Base-by-base conservation (phyloP, 2,888 invertebrate genomes). In the Lacanobia oleracea region DNA sequence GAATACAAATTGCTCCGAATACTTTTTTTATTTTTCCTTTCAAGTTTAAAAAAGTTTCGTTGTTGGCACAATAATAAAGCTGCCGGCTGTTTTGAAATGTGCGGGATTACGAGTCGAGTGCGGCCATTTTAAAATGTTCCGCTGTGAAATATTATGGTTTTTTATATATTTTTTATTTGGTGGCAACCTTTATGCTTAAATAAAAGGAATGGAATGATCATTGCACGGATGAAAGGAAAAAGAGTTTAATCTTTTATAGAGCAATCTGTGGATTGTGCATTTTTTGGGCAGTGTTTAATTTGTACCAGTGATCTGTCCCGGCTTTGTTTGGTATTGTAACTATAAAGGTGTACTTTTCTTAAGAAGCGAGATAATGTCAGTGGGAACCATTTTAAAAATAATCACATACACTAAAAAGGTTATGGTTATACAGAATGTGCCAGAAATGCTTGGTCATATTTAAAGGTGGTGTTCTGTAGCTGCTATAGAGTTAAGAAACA, bases 1-100 rank as follows among this genome's bases (percentile, higher is more conserved):
- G 63, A 77, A 81, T 70, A 75, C 72, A 37, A 79, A 79, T 68
- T 71, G 71, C 48, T 56, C 75, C n/a, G 23, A 54, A 72, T 23
- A 56, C 37, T n/a, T 67, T 77, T 68, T 73, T 67, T 54, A 45
- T 72, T 77, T 81, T 74, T 81, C 56, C 72, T 71, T 77, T 64
- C 60, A 77, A 76, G 67, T 82, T 82, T 65, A 67, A 80, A 85
- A 81, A 80, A 80, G 73, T 74, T 82, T 75, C 62, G 79, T 75
- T 75, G 77, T 81, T 79, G 70, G 75, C 75, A 79, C 77, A 80
- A 76, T 76, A 87, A 85, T 85, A 84, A 82, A 81, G 82, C 86
- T 79, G 69, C 57, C 64, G 77, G 82, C 82, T 75, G 74, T 84
- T 84, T 76, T 79, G 75, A 80, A 86, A 83, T 72, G 81, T 73